phyloP scores from a whole-genome alignment of 2,888 invertebrate genomes.

The Ischnus inquisitorius region DNA sequence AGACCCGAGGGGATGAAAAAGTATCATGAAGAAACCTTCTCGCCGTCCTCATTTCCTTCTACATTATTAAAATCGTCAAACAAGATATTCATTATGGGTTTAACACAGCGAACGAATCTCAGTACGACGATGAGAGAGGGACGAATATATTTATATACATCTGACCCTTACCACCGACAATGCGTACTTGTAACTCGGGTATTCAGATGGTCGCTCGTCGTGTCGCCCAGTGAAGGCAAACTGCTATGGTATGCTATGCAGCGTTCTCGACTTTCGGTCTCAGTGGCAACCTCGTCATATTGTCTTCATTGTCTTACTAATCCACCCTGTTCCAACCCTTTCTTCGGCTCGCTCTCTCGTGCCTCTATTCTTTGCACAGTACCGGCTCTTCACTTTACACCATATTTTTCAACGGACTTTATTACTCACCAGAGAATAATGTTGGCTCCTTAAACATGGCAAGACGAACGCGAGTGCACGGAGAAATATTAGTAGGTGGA shows the following conservation, averaged over 20 bases:
- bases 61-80: too few species aligned
- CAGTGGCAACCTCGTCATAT: slow-evolving; percentile 57
- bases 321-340: slow-evolving; percentile 49
- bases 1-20: too few species aligned
- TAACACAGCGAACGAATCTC: slow-evolving; percentile 11
- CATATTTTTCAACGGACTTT: slow-evolving; percentile 41
- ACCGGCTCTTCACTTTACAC: slow-evolving; percentile 83
- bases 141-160: slow-evolving; percentile 54
- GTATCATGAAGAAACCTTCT: too few species aligned
- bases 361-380: slow-evolving; percentile 56
- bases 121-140: slow-evolving; percentile 1
- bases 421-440: background rate
- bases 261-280: slow-evolving; percentile 28
- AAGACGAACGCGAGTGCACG: too few species aligned
- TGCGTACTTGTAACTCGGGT: slow-evolving; percentile 67
- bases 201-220: slow-evolving; percentile 35
- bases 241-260: slow-evolving; percentile 8
- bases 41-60: too few species aligned
- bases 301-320: slow-evolving; percentile 75
- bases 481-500: too few species aligned
- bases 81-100: background rate
- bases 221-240: slow-evolving; percentile 15
- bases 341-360: background rate
- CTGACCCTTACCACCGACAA: slow-evolving; percentile 69
- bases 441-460: background rate